phyloP scores from a whole-genome alignment of 2,888 invertebrate genomes.

The Drosophila histrio region DNA sequence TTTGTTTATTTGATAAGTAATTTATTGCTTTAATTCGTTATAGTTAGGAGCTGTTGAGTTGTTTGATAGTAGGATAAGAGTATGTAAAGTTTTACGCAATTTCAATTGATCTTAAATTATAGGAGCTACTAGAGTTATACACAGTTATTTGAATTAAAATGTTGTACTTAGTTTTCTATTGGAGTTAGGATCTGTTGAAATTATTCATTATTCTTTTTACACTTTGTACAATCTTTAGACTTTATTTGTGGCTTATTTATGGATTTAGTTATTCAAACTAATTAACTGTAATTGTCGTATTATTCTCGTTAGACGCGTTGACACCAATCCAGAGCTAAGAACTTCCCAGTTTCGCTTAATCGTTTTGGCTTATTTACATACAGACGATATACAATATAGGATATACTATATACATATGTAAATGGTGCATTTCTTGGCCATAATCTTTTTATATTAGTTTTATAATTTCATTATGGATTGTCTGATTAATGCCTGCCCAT shows the following conservation, averaged over 20 bases:
- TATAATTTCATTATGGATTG: slow-evolving; percentile 76
- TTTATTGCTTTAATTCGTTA: neutral
- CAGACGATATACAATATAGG: neutral
- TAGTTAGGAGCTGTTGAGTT: slow-evolving; percentile 50
- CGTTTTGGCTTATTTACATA: slow-evolving; percentile 26
- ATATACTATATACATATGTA: slow-evolving; percentile 12
- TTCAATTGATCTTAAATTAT: neutral
- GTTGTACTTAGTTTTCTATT: neutral
- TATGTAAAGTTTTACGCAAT: neutral
- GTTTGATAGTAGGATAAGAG: slow-evolving; percentile 14
- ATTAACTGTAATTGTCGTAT: slow-evolving; percentile 66
- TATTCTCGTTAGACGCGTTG: slow-evolving; percentile 54
- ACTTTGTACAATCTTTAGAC: slow-evolving; percentile 47
- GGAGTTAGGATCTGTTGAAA: neutral
- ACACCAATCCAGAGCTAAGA: slow-evolving; percentile 60
- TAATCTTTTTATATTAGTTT: slow-evolving; percentile 57
- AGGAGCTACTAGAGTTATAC: slow-evolving; percentile 25
- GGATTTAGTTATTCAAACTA: slow-evolving; percentile 46
- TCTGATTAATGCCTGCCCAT: slow-evolving; percentile 73
- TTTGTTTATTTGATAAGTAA: neutral
- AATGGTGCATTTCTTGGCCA: slow-evolving; percentile 40
- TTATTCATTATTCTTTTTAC: slow-evolving; percentile 13
- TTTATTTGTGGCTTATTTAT: slow-evolving; percentile 36
- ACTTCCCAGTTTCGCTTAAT: slow-evolving; percentile 53
- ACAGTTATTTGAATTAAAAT: slow-evolving; percentile 14